Evolutionary conservation across 2,888 invertebrate genomes (phyloP).

Genomic region (Hermodice carunculata): DNA sequence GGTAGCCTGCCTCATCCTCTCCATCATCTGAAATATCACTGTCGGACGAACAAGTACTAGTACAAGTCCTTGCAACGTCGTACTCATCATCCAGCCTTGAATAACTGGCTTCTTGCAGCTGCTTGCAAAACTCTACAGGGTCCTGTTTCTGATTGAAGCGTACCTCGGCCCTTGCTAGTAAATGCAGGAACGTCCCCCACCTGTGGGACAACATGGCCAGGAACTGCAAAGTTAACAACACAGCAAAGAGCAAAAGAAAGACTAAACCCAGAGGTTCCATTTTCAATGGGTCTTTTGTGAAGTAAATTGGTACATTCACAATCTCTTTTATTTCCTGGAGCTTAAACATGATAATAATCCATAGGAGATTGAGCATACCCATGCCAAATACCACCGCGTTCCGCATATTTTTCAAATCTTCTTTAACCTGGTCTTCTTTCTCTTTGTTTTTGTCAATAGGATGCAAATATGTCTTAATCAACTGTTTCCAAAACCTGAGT

Average conservation of each 20-base stretch:
- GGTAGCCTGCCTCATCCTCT: no score
- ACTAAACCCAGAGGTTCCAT: conserved; percentile 59
- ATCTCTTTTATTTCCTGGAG: conserved; percentile 20
- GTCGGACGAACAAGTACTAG: no score
- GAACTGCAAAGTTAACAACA: conserved; percentile 58
- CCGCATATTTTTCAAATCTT: conserved; percentile 87
- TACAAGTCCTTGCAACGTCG: no score
- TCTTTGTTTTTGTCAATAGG: conserved; percentile 93
- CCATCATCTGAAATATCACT: no score
- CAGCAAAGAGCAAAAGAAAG: conserved; percentile 56
- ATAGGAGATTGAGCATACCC: conserved; percentile 98
- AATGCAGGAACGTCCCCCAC: conserved; percentile 71
- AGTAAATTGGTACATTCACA: conserved; percentile 51
- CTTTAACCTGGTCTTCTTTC: conserved; percentile 46
- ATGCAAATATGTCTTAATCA: conserved; percentile 92
- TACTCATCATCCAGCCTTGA: no score
- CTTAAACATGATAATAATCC: conserved; percentile 82
- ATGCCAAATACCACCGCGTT: conserved; percentile 81
- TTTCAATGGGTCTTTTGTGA: conserved; percentile 49
- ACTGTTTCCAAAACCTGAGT: conserved; percentile 89
- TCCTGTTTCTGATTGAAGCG: no score
- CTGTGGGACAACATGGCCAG: conserved; percentile 63
- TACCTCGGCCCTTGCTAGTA: no score
- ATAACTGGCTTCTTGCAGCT: no score
- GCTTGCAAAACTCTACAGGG: no score